Conservation (phyloP, 2,113 vertebrate species). For the Brachirus orientalis region DNA sequence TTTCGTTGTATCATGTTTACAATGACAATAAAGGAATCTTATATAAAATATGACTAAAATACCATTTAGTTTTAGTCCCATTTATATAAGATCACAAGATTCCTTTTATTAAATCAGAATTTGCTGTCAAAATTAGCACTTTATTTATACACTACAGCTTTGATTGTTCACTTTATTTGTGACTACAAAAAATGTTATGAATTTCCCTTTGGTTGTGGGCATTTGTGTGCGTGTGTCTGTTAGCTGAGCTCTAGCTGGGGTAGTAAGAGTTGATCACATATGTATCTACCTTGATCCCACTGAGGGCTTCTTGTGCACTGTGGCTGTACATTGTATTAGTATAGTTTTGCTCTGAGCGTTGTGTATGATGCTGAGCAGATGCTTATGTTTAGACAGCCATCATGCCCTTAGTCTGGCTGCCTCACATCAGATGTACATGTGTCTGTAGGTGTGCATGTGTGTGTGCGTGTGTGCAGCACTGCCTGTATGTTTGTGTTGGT, state of each 20-base stretch:
- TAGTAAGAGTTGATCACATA: conserved; percentile 63
- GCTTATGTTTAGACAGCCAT: conserved; percentile 77
- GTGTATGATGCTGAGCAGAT: conserved; percentile 67
- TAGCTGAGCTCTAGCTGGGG: conserved; percentile 46
- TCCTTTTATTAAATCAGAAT: too few species aligned
- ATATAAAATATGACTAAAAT: too few species aligned
- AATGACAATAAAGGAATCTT: too few species aligned
- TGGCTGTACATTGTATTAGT: conserved; percentile 22
- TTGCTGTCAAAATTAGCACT: too few species aligned
- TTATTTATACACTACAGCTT: too few species aligned
- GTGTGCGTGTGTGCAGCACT: background rate
- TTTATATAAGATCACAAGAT: too few species aligned
- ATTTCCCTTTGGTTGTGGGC: conserved; percentile 11
- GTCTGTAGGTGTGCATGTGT: conserved; percentile 1
- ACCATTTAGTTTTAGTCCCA: too few species aligned
- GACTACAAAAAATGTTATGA: background rate
- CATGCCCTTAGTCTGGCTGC: conserved; percentile 59
- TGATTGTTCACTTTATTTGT: too few species aligned
- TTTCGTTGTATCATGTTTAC: too few species aligned
- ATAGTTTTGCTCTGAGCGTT: conserved; percentile 55
- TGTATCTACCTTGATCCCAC: conserved; percentile 56
- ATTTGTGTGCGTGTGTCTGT: conserved; percentile 12
- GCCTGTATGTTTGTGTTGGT: conserved; percentile 17
- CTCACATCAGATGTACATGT: conserved; percentile 52
- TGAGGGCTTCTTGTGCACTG: conserved; percentile 48